Percentiles rank a stretch among this genome's conserved stretches.
These are phyloP conservation scores for Ectobius pallidus DNA, from an alignment of 2,888 invertebrate genomes.

Conservation along the genomic window DNA sequence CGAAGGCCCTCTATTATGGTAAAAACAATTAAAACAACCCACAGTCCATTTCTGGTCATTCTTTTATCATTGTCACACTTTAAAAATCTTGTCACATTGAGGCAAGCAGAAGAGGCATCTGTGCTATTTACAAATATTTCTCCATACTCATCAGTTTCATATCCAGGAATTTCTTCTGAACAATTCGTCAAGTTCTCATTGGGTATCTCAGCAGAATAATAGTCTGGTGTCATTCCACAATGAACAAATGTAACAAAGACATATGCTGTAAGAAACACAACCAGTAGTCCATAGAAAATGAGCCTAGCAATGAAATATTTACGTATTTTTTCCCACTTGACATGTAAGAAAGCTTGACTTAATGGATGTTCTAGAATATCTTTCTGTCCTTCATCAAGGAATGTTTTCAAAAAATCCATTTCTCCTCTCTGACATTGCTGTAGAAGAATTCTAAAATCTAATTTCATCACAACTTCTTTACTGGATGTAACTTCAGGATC, in stretches of 20 bases:
- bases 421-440: slow-evolving; percentile 54
- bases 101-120: neutral
- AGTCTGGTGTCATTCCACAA: slow-evolving; percentile 59
- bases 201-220: neutral
- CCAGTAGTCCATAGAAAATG: slow-evolving; percentile 52
- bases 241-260: slow-evolving; percentile 45
- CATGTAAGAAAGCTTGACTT: slow-evolving; percentile 57
- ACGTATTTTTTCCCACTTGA: slow-evolving; percentile 59
- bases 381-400: slow-evolving; percentile 56
- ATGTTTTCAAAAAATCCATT: slow-evolving; percentile 56
- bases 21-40: slow-evolving; percentile 50
- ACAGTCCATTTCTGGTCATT: slow-evolving; percentile 47
- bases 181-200: neutral
- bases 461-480: slow-evolving; percentile 53
- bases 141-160: neutral
- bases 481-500: slow-evolving; percentile 42
- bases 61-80: neutral
- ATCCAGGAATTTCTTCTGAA: slow-evolving; percentile 63
- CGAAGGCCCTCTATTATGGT: slow-evolving; percentile 53
- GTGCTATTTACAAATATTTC: too few species aligned
- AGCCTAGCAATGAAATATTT: slow-evolving; percentile 55
- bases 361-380: slow-evolving; percentile 57
- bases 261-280: slow-evolving; percentile 53
- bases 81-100: slow-evolving; percentile 17
- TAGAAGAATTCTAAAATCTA: slow-evolving; percentile 53